Base-by-base conservation (phyloP, 2,888 invertebrate species). In the Plusia festucae region DNA sequence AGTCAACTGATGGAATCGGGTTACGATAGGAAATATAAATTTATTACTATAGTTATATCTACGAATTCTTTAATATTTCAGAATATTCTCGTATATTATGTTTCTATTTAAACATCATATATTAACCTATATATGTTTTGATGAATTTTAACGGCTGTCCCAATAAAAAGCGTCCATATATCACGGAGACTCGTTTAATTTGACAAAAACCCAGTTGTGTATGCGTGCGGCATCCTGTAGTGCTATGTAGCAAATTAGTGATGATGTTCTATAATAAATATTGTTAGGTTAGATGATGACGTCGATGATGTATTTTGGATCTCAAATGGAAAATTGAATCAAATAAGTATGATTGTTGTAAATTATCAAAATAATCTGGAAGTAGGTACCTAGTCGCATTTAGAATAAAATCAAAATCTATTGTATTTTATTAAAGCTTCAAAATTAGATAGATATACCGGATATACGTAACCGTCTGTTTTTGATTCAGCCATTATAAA, bases 91-190 rank as follows among this genome's bases (percentile, higher is more conserved):
- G n/a, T 68, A 65, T 32, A 51, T 58, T 58, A 60, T 54, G 65
- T 55, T 65, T 62, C 18, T 57, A 56, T 65, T 20, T 68, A 57
- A 72, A 58, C 60, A 49, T 61, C 63, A 73, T 76, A 70, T 65
- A 67, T 68, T 76, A 76, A 76, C 80, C 68, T 61, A 64, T 52
- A 55, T 49, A 64, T 65, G 54, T 70, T 78, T 73, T 78, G 70
- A 70, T 70, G 60, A 69, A 70, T 77, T 80, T 71, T 65, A 72
- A 72, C 73, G 71, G 63, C 63, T 56, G 59, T 40, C 30, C 56
- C 68, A 71, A 81, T 81, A 81, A 78, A 79, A 81, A 62, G 40
- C 57, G 57, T 11, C 54, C 65, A 57, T 80, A 78, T 78, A 57
- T 80, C 72, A 78, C 20, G 13, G 51, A 63, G 58, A 72, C 68